Evolutionary conservation across 2,113 vertebrate genomes (phyloP), one percentile per base, ranked within the genome.

Genomic region (Abramis brama): DNA sequence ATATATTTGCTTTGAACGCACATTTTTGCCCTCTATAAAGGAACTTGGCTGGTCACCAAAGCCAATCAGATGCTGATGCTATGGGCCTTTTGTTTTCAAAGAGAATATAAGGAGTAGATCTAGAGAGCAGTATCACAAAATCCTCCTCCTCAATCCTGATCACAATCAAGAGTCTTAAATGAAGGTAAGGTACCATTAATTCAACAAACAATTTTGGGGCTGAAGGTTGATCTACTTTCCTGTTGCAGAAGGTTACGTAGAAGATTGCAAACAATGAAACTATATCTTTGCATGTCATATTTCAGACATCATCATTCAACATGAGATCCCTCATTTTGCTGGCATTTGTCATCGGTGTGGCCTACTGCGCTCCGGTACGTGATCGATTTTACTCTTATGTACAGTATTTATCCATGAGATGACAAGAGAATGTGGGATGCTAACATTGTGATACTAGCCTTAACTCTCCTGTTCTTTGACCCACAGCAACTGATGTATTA

Each of bases 21-120:
- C 3, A 60, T 86, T 86, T 83, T 88, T 66, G 36, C 45, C 21
- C 74, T 78, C 25, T 89, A 86, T 74, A 86, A n/a, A 5, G 73
- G 75, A 45, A 10, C 1, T 88, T 93, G 93, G 93, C 91, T 85
- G 3, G 4, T 64, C 19, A 86, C 88, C 90, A 93, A 88, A 13
- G 55, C 21, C 87, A 91, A 91, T 91, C 89, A 91, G 75, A 78
- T n/a, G 45, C 84, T 77, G 86, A 71, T 73, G 21, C 0, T 50
- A 74, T n/a, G 33, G 68, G 68, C 33, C 86, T 90, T 87, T 89
- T 86, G 75, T 91, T 91, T 66, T 55, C 47, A 47, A 71, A 83
- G 89, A 82, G 82, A 89, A 94, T 94, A 94, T 92, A 93, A 91
- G 92, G 92, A 88, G 85, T 86, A 78, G 83, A 88, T 89, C 88